phyloP scores from a whole-genome alignment of 2,113 vertebrate species.

The Tyto alba region DNA sequence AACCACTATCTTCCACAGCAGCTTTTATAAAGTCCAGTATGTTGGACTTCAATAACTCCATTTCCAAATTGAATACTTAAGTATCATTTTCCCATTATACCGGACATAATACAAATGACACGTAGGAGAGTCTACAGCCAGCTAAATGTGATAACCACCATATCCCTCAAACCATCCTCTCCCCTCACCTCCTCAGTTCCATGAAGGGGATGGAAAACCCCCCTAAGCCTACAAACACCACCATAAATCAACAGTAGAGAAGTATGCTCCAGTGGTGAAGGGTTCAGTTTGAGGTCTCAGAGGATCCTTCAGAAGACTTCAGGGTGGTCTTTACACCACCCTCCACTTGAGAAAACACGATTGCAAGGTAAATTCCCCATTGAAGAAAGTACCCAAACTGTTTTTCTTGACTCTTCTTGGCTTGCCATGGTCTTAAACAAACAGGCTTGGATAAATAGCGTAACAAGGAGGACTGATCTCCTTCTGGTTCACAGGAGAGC shows the following conservation, averaged over 20 bases:
- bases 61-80: not conserved
- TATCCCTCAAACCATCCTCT: not conserved
- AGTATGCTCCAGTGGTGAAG: not conserved
- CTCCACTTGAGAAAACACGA: not conserved
- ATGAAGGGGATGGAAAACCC: not conserved
- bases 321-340: not conserved
- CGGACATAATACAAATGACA: not conserved
- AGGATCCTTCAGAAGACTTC: not conserved
- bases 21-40: not conserved
- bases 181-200: not conserved
- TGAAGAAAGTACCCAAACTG: not conserved
- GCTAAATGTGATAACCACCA: not conserved
- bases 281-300: not conserved
- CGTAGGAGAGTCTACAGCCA: not conserved
- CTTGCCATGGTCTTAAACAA: not conserved
- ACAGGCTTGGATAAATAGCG: not conserved
- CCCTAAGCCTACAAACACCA: not conserved
- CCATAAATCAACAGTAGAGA: not conserved
- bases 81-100: not conserved
- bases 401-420: not conserved
- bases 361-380: not conserved
- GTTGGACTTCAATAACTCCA: not conserved
- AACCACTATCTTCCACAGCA: not conserved
- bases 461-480: not conserved
- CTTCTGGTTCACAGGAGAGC: not conserved